phyloP scores from a whole-genome alignment of 2,797 vertebrate species.

The Coluber constrictor region DNA sequence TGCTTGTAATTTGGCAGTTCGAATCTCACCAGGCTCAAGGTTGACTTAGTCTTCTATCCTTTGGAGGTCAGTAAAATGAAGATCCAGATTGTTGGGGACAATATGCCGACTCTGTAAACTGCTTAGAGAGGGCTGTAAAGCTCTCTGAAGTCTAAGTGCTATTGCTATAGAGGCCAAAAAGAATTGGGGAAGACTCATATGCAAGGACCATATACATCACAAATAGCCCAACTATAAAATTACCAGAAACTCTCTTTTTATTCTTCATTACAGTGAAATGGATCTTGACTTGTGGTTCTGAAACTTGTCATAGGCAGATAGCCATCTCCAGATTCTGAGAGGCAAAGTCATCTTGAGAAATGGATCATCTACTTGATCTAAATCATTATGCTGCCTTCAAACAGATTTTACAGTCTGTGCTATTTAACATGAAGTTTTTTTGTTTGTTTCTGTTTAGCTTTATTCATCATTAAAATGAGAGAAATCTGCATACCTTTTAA shows the following conservation, averaged over 20 bases:
- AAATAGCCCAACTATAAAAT: rapidly evolving
- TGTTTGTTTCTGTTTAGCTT: constrained; percentile 40
- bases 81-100: too few relatives aligned
- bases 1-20: too few relatives aligned
- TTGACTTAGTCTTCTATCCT: too few relatives aligned
- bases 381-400: neutral
- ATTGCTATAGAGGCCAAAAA: too few relatives aligned
- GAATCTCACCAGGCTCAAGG: too few relatives aligned
- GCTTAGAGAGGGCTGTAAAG: too few relatives aligned
- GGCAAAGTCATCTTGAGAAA: neutral
- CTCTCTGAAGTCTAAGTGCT: too few relatives aligned
- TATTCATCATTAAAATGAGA: constrained; percentile 50
- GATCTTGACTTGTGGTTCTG: neutral
- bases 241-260: neutral
- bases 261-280: neutral
- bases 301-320: neutral
- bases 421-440: neutral
- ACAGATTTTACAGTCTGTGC: neutral
- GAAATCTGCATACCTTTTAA: constrained; percentile 44
- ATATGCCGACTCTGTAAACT: too few relatives aligned
- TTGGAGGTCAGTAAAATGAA: too few relatives aligned
- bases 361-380: constrained; percentile 8
- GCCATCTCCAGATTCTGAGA: neutral
- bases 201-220: neutral
- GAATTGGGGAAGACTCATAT: neutral